Evolutionary conservation across 2,113 vertebrate genomes (phyloP).

Genomic region (Ameiurus melas): DNA sequence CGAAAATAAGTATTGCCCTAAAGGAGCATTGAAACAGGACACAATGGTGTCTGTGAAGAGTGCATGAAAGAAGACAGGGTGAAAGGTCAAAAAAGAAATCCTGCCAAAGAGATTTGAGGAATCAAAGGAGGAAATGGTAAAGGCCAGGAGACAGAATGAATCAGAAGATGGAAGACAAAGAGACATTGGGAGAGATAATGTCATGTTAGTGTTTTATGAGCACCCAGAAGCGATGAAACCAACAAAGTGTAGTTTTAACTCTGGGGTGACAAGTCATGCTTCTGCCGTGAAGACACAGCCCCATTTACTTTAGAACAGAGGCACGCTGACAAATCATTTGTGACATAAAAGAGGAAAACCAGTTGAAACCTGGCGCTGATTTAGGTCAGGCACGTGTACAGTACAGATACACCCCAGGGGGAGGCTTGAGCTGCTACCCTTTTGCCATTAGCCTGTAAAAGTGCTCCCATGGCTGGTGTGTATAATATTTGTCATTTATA

Average conservation of each 20-base stretch:
- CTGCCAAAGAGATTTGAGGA: slow-evolving; percentile 23
- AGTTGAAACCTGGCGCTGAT: background rate
- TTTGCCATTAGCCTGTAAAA: background rate
- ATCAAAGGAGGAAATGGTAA: slow-evolving; percentile 5
- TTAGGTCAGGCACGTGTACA: background rate
- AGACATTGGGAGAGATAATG: background rate
- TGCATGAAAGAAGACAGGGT: slow-evolving; percentile 20
- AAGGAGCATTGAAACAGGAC: slow-evolving; percentile 2
- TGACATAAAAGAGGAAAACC: background rate
- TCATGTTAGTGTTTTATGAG: slow-evolving; percentile 20
- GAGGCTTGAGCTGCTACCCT: background rate
- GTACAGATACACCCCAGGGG: background rate
- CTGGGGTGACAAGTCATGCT: background rate
- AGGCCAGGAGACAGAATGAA: slow-evolving; percentile 35
- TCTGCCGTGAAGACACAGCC: background rate
- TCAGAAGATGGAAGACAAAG: slow-evolving; percentile 24
- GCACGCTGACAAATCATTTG: background rate
- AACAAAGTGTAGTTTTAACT: slow-evolving; percentile 13
- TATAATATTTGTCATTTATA: slow-evolving; percentile 7
- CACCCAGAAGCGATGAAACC: background rate
- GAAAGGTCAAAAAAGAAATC: slow-evolving; percentile 14
- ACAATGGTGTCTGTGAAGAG: background rate
- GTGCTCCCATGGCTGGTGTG: background rate
- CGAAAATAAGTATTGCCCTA: background rate
- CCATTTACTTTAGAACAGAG: background rate